phyloP scores from a whole-genome alignment of 2,888 invertebrate species.

The Cheilosia variabilis region DNA sequence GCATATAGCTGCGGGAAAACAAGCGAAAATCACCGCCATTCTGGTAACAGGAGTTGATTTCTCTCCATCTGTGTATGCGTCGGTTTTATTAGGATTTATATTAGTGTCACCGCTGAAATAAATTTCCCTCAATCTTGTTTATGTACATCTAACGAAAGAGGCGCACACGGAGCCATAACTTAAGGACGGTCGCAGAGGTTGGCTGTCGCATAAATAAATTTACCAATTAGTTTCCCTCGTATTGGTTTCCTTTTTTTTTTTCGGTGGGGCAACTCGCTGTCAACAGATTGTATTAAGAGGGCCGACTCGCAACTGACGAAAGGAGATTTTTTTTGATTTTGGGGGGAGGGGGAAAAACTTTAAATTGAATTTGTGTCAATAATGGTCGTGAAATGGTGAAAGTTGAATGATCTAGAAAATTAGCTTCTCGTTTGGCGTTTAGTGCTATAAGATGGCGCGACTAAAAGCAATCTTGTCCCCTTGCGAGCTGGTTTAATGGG shows the following conservation, averaged over 20 bases:
- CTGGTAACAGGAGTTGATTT: slow-evolving; percentile 16
- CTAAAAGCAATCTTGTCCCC: not conserved
- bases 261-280: slow-evolving; percentile 50
- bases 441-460: slow-evolving; percentile 4
- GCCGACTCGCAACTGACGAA: not conserved
- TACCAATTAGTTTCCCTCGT: slow-evolving; percentile 56
- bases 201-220: slow-evolving; percentile 57
- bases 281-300: slow-evolving; percentile 48
- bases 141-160: slow-evolving; percentile 20
- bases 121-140: slow-evolving; percentile 46
- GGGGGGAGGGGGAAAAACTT: slow-evolving; percentile 4
- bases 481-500: not conserved
- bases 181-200: slow-evolving; percentile 14
- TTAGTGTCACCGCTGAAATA: slow-evolving; percentile 66
- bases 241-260: slow-evolving; percentile 9
- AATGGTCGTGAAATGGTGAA: slow-evolving; percentile 32
- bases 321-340: not conserved
- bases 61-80: not conserved
- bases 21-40: slow-evolving; percentile 37
- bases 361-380: slow-evolving; percentile 49
- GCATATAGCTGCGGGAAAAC: slow-evolving; percentile 8
- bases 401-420: slow-evolving; percentile 53
- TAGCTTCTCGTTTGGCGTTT: slow-evolving; percentile 7
- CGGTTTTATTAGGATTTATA: slow-evolving; percentile 62
- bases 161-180: slow-evolving; percentile 40